These are phyloP conservation scores for Calliphora vomitoria DNA, from an alignment of 2,888 invertebrate genomes.

Conservation along the genomic window DNA sequence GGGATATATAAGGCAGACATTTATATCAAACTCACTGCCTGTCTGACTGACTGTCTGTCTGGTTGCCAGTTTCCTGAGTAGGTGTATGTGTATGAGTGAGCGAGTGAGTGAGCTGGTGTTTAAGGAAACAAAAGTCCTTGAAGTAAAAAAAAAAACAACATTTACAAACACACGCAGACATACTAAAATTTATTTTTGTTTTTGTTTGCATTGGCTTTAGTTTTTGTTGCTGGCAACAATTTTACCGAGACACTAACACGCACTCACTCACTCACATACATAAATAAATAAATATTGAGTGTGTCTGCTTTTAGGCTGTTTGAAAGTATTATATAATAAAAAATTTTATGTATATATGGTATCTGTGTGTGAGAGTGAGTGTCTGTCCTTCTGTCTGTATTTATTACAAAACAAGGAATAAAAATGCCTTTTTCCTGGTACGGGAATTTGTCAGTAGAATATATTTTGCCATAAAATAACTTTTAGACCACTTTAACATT, in stretches of 20 bases:
- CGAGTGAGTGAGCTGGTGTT: background rate
- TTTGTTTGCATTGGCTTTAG: conserved; percentile 26
- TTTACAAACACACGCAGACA: conserved; percentile 46
- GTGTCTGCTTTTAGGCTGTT: conserved; percentile 69
- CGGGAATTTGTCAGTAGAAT: background rate
- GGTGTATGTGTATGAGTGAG: conserved; percentile 12
- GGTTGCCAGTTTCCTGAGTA: conserved; percentile 42
- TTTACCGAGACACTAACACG: conserved; percentile 2
- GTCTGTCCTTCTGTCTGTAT: background rate
- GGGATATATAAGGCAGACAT: conserved; percentile 55
- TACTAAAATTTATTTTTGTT: conserved; percentile 42
- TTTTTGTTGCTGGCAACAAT: background rate
- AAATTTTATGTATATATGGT: background rate
- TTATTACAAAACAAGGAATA: background rate
- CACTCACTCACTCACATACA: background rate
- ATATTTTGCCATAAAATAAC: conserved; percentile 6
- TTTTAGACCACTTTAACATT: conserved; percentile 17
- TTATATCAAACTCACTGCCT: background rate
- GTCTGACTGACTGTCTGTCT: conserved; percentile 14
- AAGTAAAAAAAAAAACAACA: conserved; percentile 52
- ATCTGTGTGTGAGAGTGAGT: background rate
- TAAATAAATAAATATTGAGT: conserved; percentile 9
- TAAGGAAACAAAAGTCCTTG: conserved; percentile 74
- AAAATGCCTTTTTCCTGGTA: background rate
- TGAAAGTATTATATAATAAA: conserved; percentile 44